Evolutionary conservation across 2,113 vertebrate species (phyloP).

Genomic region (Gymnorhina tibicen): DNA sequence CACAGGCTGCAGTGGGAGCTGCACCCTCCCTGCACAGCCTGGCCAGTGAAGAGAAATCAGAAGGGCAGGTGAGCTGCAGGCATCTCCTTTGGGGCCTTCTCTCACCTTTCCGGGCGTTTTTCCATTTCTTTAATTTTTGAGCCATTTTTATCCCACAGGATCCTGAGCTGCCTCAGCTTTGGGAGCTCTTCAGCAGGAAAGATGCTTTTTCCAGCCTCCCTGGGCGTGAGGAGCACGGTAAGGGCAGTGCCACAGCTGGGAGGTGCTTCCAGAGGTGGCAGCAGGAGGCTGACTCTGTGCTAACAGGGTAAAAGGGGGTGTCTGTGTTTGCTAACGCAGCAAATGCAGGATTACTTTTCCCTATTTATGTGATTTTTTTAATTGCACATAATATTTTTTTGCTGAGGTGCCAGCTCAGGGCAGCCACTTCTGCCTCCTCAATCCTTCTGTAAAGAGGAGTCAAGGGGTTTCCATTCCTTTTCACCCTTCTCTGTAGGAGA

Average conservation of each 20-base stretch:
- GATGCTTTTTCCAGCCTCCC: background rate
- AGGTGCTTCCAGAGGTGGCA: background rate
- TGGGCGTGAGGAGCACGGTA: background rate
- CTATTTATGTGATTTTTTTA: background rate
- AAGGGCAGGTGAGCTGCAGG: background rate
- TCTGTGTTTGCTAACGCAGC: background rate
- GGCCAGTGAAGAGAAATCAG: background rate
- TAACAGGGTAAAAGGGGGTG: background rate
- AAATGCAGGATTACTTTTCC: background rate
- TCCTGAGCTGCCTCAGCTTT: background rate
- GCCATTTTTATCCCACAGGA: background rate
- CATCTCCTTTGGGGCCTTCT: background rate
- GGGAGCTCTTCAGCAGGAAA: background rate
- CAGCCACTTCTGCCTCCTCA: background rate
- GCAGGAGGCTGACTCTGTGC: background rate
- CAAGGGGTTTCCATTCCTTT: background rate
- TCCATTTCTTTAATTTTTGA: background rate
- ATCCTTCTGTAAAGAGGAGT: too few relatives aligned
- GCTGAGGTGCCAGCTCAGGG: background rate
- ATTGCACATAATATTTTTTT: background rate
- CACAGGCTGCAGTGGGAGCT: background rate
- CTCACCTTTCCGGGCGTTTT: background rate
- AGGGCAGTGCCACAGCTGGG: background rate
- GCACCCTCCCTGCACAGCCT: background rate
- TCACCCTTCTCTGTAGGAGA: background rate